Evolutionary conservation across 1,140 invertebrate species (phyloP).

Genomic region (Drosophila nigromelanica): DNA sequence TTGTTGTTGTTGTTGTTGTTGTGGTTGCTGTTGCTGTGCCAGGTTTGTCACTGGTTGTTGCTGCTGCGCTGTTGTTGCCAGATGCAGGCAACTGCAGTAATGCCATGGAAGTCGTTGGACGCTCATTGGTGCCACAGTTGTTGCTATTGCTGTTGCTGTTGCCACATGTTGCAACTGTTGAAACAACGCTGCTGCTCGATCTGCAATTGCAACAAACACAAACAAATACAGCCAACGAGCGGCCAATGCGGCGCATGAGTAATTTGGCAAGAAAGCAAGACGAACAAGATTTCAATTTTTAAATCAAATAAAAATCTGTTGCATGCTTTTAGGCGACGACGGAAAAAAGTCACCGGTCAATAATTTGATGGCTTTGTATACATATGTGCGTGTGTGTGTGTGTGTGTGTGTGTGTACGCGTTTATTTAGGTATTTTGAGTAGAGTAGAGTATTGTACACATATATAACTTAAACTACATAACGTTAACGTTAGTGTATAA

Average conservation of each 20-base stretch:
- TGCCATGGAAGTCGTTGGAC: constrained; percentile 46
- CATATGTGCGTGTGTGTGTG: neutral
- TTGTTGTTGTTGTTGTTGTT: constrained; percentile 2
- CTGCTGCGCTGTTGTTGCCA: constrained; percentile 17
- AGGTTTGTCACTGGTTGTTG: constrained; percentile 10
- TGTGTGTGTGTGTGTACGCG: neutral
- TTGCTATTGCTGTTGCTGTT: neutral
- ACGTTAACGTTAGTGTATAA: too few species aligned
- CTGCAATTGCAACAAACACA: constrained; percentile 26
- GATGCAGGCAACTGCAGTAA: constrained; percentile 30
- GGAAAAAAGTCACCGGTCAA: neutral
- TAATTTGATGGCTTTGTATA: neutral
- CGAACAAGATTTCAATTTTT: too few species aligned
- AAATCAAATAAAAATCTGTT: constrained; percentile 20
- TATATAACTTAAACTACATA: too few species aligned
- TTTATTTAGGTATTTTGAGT: too few species aligned
- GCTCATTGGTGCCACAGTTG: constrained; percentile 36
- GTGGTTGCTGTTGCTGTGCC: constrained; percentile 13
- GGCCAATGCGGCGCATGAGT: constrained; percentile 43
- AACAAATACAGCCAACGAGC: neutral
- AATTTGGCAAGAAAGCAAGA: neutral
- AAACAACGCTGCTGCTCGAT: constrained; percentile 48
- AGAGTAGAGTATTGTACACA: neutral
- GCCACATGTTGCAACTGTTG: constrained; percentile 34
- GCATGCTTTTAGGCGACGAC: constrained; percentile 42